Evolutionary conservation across 2,113 vertebrate species (phyloP).

Genomic region (Ictalurus furcatus): DNA sequence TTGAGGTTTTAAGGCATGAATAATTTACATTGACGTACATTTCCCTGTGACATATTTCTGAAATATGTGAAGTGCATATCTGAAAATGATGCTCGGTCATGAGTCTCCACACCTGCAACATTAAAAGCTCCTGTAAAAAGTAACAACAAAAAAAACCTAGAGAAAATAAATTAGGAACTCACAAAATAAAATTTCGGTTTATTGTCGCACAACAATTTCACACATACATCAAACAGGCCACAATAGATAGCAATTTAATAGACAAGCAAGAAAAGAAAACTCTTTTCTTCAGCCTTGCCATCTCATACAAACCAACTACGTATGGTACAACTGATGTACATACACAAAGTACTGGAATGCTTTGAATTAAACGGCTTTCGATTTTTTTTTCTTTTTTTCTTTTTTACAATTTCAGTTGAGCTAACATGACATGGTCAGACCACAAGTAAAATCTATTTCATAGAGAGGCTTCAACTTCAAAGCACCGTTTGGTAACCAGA

Average conservation of each 20-base stretch:
- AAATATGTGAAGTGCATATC: slow-evolving; percentile 55
- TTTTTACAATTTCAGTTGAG: slow-evolving; percentile 80
- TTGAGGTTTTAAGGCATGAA: slow-evolving; percentile 62
- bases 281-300: slow-evolving; percentile 61
- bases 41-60: slow-evolving; percentile 51
- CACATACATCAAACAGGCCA: slow-evolving; percentile 67
- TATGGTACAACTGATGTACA: slow-evolving; percentile 67
- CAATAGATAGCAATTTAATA: slow-evolving; percentile 65
- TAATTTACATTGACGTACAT: slow-evolving; percentile 61
- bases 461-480: slow-evolving; percentile 73
- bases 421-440: slow-evolving; percentile 80
- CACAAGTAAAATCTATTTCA: slow-evolving; percentile 81
- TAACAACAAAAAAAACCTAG: slow-evolving; percentile 17
- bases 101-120: slow-evolving; percentile 46
- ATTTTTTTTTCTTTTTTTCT: slow-evolving; percentile 60
- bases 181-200: slow-evolving; percentile 71
- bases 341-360: slow-evolving; percentile 84
- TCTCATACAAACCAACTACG: slow-evolving; percentile 67
- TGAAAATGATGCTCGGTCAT: slow-evolving; percentile 45
- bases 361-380: slow-evolving; percentile 69
- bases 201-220: slow-evolving; percentile 69
- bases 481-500: slow-evolving; percentile 84
- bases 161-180: slow-evolving; percentile 58
- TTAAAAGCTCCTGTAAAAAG: slow-evolving; percentile 47
- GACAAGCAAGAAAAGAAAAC: slow-evolving; percentile 61